Conservation (phyloP, 2,113 vertebrate genomes). For the Pollimyrus isidori region DNA sequence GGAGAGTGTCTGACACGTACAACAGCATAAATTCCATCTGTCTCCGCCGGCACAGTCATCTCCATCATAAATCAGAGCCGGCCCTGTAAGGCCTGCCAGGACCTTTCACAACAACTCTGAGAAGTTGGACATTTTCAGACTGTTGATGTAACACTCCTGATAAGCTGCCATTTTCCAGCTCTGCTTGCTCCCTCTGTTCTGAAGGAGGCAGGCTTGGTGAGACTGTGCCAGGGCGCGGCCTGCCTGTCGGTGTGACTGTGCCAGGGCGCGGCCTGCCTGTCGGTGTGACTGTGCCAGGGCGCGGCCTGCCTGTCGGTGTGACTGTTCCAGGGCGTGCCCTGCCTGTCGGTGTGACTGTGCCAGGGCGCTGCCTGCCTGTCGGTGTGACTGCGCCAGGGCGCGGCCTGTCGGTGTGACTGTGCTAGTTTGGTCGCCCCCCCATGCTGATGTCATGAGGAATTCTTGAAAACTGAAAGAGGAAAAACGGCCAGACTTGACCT, state of each 20-base stretch:
- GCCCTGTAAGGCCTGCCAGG: slow-evolving; percentile 35
- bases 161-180: slow-evolving; percentile 30
- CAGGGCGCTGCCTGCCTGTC: no score
- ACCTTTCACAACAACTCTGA: slow-evolving; percentile 24
- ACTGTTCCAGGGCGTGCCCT: no score
- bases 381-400: not conserved
- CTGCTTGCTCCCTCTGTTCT: slow-evolving; percentile 14
- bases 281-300: no score
- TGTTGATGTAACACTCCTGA: slow-evolving; percentile 56
- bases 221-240: no score
- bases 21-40: slow-evolving; percentile 39
- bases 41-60: slow-evolving; percentile 44
- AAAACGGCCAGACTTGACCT: not conserved
- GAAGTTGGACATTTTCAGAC: slow-evolving; percentile 32
- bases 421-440: not conserved
- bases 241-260: no score
- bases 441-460: not conserved
- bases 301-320: no score
- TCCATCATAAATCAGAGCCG: slow-evolving; percentile 45
- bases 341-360: no score
- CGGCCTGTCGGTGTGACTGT: no score
- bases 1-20: slow-evolving; percentile 17
- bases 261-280: no score
- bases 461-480: not conserved
- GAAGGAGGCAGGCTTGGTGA: not conserved